Conservation (phyloP, 2,113 vertebrate species). For the Collichthys lucidus region DNA sequence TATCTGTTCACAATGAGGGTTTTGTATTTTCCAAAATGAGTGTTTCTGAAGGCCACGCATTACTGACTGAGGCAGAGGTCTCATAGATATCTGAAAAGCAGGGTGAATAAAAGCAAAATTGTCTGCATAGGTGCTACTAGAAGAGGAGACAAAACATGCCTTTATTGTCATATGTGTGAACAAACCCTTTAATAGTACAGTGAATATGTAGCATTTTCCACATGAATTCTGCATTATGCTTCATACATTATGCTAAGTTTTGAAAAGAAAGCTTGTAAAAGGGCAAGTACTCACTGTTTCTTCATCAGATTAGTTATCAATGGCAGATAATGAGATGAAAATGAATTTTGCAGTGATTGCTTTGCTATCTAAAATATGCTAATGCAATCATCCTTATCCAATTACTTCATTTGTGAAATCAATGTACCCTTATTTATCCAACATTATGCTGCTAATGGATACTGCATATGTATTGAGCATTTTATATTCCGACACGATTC, state of each 20-base stretch:
- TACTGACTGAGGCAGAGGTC: no score
- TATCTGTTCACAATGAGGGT: not conserved
- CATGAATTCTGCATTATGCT: not conserved
- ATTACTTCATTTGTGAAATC: slow-evolving; percentile 76
- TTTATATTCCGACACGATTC: slow-evolving; percentile 42
- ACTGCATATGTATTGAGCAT: slow-evolving; percentile 59
- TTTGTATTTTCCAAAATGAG: not conserved
- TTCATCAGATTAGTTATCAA: slow-evolving; percentile 63
- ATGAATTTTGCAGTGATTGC: slow-evolving; percentile 62
- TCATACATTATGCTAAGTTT: not conserved
- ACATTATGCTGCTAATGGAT: slow-evolving; percentile 68
- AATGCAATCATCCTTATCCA: slow-evolving; percentile 79
- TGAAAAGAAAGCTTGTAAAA: slow-evolving; percentile 23
- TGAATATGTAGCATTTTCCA: not conserved
- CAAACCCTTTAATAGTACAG: not conserved
- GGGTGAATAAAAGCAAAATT: not conserved
- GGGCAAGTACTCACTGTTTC: slow-evolving; percentile 32
- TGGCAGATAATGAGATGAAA: slow-evolving; percentile 68
- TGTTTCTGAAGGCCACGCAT: not conserved
- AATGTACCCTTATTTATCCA: slow-evolving; percentile 72
- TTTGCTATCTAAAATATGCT: slow-evolving; percentile 68
- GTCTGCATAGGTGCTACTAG: not conserved
- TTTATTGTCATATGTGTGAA: not conserved
- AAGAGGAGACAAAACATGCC: not conserved
- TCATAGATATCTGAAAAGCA: no score